Base-by-base conservation (phyloP, 2,888 invertebrate genomes). In the Hirtodrosophila alboralis region DNA sequence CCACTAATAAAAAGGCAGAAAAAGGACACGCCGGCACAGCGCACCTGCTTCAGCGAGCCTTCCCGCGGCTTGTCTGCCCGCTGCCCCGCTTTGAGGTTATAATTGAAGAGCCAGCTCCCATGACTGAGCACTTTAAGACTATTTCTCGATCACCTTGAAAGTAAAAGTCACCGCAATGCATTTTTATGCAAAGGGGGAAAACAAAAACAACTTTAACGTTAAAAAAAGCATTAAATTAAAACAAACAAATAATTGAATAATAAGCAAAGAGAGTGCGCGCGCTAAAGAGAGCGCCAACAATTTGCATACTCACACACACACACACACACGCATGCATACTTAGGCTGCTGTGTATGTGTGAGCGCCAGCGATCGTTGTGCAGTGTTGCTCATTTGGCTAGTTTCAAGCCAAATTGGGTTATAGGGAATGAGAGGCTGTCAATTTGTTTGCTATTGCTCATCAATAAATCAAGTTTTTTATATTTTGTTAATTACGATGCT, bases 181-280 rank as follows among this genome's bases (percentile, higher is more conserved):
- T 84, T 80, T 86, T 81, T 86, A 81, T 81, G 83, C 54, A 80
- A 83, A 51, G 52, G n/a, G n/a, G n/a, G n/a, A n/a, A n/a, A n/a
- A n/a, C 34, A 43, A 52, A 37, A 64, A 36, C 63, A 40, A 53
- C 71, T 61, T 76, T 63, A 23, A 74, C 74, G 80, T 68, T 68
- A 77, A 71, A 76, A 66, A 76, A 81, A 80, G 54, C 70, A 81
- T 86, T 80, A 86, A 80, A 86, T 81, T 81, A 81, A 83, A 86
- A 81, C 84, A 81, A 84, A 81, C 81, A 84, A 81, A 86, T 84
- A 86, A 70, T 69, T 77, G 84, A 86, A 81, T 80, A 86, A 81
- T 84, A 83, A 86, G 80, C 78, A 31, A 54, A 49, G 37, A 53
- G 66, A 70, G 57, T 53, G 44, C 27, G 45, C 59, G 7, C 30